Base-by-base conservation (phyloP, 2,888 invertebrate genomes). In the Muschampia plurimacula region DNA sequence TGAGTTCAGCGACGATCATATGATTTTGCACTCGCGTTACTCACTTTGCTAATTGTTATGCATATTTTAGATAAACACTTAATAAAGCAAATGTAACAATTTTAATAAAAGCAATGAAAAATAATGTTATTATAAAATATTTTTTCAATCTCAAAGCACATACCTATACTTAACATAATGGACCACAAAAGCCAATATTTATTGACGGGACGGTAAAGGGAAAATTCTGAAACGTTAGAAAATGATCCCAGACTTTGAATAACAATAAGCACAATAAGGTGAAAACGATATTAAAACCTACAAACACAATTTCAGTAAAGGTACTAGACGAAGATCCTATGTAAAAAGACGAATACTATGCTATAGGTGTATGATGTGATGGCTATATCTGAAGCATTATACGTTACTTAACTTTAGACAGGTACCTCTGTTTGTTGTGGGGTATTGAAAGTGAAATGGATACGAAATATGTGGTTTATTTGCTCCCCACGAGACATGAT, bases 401-500 rank as follows among this genome's bases (percentile, higher is more conserved):
- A 78, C 76, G 77, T 79, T 81, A 81, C 79, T 81, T 80, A 81
- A 84, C 80, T 83, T 83, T 80, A 81, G 84, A 78, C 81, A 81
- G 80, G 79, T 81, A 81, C 71, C 76, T 74, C 81, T 76, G 80
- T 77, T 80, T 77, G 77, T 80, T 79, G 81, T 81, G 79, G 80
- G 79, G 82, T 84, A 87, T 84, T 83, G 87, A 88, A 86, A 87
- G 88, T 87, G 88, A 88, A 89, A 87, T 86, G 85, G 86, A 83
- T 84, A 82, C 85, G 84, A 85, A 86, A 86, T 88, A 83, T 87
- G 89, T 84, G 89, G 87, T 89, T 87, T 90, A 89, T 90, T 90
- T 89, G 85, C 85, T 86, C 82, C 84, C 84, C 83, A 78, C 84
- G 87, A 87, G 89, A 89, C 87, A 86, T 83, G 86, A 90, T 91